Evolutionary conservation across 2,113 vertebrate species (phyloP).

Genomic region (Zapornia atra): DNA sequence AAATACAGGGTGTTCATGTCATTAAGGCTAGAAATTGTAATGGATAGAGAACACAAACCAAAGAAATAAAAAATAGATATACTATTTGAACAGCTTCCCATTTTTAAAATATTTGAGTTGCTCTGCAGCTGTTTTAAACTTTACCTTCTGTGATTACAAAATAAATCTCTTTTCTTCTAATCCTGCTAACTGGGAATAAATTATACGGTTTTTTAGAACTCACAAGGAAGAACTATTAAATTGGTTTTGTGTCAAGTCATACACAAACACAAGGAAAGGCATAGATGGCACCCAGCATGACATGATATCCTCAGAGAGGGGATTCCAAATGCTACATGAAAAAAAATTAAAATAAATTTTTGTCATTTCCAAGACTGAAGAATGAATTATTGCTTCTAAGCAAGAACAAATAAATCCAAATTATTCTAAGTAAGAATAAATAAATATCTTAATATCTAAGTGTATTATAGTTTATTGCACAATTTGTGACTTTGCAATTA

Average conservation of each 20-base stretch:
- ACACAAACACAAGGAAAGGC: background rate
- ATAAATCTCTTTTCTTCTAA: background rate
- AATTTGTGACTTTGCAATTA: background rate
- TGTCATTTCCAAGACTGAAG: background rate
- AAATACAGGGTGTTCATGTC: background rate
- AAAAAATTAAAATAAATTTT: background rate
- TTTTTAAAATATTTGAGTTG: background rate
- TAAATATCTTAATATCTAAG: background rate
- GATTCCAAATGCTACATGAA: background rate
- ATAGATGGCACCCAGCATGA: accelerated
- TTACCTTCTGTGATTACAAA: background rate
- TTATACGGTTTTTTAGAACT: background rate
- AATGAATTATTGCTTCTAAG: background rate
- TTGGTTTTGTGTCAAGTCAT: background rate
- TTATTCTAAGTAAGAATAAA: too few relatives aligned
- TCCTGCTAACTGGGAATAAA: background rate
- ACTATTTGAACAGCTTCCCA: background rate
- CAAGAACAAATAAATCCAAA: too few relatives aligned
- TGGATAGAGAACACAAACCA: background rate
- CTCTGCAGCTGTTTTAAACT: background rate
- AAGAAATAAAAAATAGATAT: background rate
- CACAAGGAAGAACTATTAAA: accelerated
- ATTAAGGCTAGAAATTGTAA: background rate
- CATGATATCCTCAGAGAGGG: background rate
- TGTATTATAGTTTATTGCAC: background rate